phyloP scores from a whole-genome alignment of 1,140 invertebrate genomes.

The Drosophila serrata region DNA sequence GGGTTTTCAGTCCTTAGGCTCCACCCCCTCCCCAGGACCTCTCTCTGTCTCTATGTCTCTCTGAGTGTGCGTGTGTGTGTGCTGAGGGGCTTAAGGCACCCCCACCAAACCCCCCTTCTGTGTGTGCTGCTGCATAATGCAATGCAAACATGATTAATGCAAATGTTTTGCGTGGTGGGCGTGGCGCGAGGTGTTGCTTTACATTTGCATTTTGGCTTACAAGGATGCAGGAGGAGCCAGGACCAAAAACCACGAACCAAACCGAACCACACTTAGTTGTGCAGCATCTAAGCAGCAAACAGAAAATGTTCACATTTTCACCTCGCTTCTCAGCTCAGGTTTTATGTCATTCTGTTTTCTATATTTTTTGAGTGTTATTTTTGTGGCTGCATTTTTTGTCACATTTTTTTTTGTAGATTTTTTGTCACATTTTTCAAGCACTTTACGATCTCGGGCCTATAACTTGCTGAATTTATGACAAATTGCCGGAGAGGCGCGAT shows the following conservation, averaged over 20 bases:
- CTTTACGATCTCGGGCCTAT: conserved; percentile 70
- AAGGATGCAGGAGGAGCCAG: conserved; percentile 43
- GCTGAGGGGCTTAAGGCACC: conserved; percentile 55
- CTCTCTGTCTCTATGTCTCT: conserved; percentile 3
- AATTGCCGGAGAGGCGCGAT: conserved; percentile 67
- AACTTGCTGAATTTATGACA: conserved; percentile 78
- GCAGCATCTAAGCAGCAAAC: conserved; percentile 63
- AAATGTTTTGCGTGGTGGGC: conserved; percentile 81
- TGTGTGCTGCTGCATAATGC: conserved; percentile 79
- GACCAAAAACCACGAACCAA: conserved; percentile 40
- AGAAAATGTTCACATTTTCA: conserved; percentile 19
- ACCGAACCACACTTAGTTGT: conserved; percentile 76
- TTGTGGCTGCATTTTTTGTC: conserved; percentile 13
- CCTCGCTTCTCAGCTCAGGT: too few relatives aligned
- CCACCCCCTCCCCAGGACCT: background rate
- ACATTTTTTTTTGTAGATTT: background rate
- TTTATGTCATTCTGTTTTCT: background rate
- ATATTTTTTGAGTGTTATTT: background rate
- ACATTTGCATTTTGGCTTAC: conserved; percentile 81
- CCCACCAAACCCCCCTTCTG: conserved; percentile 29
- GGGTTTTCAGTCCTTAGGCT: conserved; percentile 30
- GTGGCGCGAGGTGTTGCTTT: conserved; percentile 73
- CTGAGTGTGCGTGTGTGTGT: conserved; percentile 35
- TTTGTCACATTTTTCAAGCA: conserved; percentile 68
- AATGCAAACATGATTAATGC: conserved; percentile 83